Conservation (phyloP, 2,888 invertebrate genomes). For the Chrysolina americana region DNA sequence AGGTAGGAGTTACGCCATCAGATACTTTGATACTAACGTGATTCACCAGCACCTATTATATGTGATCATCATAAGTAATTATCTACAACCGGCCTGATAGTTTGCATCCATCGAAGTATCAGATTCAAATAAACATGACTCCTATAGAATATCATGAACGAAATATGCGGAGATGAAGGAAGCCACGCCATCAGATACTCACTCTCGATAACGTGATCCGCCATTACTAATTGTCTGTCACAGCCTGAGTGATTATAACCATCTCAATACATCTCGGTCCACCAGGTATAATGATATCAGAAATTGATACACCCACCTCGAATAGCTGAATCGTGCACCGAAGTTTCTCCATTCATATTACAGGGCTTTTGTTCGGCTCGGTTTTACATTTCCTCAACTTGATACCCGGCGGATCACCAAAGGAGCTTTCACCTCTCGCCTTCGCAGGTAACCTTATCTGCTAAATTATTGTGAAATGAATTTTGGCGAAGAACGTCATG, state of each 20-base stretch:
- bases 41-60: no score
- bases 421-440: conserved; percentile 10
- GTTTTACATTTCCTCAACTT: conserved; percentile 14
- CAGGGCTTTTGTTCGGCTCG: conserved; percentile 1
- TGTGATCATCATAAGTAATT: no score
- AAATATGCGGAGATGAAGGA: background rate
- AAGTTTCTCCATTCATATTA: conserved; percentile 15
- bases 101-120: no score
- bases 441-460: background rate
- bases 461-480: background rate
- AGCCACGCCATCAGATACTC: background rate
- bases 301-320: conserved; percentile 16
- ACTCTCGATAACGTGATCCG: background rate
- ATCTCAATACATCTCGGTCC: background rate
- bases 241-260: background rate
- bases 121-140: no score
- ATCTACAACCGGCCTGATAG: no score
- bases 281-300: conserved; percentile 14
- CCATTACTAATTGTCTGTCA: conserved; percentile 3
- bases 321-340: background rate
- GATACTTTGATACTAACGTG: no score
- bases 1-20: no score
- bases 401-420: conserved; percentile 9
- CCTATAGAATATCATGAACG: no score
- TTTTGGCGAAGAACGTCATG: conserved; percentile 7